A percentile compares a stretch with the other conserved stretches of the same genome.
Conservation (phyloP, 2,113 vertebrate genomes). For the Muntiacus reevesi region DNA sequence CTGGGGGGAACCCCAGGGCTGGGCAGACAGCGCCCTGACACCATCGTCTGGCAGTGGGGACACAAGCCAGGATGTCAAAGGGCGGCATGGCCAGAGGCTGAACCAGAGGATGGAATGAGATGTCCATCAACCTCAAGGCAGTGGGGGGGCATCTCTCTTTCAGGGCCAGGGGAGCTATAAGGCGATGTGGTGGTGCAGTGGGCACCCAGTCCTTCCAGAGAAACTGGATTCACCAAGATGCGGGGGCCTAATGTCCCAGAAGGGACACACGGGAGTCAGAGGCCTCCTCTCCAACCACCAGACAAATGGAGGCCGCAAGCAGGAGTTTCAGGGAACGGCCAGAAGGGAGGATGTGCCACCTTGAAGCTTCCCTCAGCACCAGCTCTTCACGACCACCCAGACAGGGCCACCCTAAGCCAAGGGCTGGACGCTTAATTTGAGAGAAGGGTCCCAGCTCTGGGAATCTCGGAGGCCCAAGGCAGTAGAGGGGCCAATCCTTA, state of each 20-base stretch:
- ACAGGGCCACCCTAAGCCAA: not conserved
- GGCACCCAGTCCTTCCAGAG: not conserved
- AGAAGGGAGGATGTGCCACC: not conserved
- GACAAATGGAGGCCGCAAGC: not conserved
- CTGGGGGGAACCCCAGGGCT: too few species aligned
- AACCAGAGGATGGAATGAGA: not conserved
- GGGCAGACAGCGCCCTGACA: not conserved
- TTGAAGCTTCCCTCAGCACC: not conserved
- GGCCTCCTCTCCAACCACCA: not conserved
- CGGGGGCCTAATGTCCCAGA: not conserved
- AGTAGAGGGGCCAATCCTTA: fast-evolving
- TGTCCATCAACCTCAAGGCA: not conserved
- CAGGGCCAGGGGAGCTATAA: not conserved
- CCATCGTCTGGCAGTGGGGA: too few species aligned
- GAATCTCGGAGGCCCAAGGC: not conserved
- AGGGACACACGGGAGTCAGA: not conserved
- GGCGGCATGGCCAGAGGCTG: not conserved
- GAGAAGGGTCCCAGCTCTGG: not conserved
- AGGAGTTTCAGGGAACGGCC: not conserved
- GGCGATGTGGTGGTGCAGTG: not conserved
- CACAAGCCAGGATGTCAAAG: not conserved
- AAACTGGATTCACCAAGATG: not conserved
- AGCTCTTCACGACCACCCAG: not conserved
- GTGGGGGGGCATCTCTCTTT: not conserved
- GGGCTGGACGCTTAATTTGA: not conserved